These are phyloP conservation scores for Chrysogorgia sp. DNA, from an alignment of 92 coral and sea anemone species.

Conservation along the genomic window DNA sequence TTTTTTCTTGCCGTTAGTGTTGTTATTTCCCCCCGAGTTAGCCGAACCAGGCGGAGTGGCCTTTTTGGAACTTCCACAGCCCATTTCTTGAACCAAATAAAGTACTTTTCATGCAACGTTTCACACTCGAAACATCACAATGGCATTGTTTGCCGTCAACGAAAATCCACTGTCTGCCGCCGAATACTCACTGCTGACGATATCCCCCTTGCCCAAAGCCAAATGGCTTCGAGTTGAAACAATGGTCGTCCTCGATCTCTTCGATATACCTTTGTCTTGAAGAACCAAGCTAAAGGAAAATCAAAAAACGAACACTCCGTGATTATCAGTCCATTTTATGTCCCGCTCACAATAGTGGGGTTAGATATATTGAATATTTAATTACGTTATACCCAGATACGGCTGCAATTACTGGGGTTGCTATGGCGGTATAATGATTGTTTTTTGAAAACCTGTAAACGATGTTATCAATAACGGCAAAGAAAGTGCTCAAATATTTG, in stretches of 20 bases:
- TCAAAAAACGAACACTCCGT: background rate
- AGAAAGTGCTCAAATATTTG: slow-evolving; percentile 15
- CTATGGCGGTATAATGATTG: slow-evolving; percentile 3
- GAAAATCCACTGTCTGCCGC: background rate
- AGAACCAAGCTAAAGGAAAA: background rate
- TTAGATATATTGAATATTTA: slow-evolving; percentile 40
- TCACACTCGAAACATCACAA: background rate
- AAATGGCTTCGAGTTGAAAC: background rate
- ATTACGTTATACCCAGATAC: slow-evolving; percentile 24
- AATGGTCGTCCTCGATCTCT: background rate
- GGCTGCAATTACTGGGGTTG: slow-evolving; percentile 35
- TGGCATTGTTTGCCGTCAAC: slow-evolving; percentile 11
- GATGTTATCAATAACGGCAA: background rate
- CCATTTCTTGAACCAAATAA: slow-evolving; percentile 57
- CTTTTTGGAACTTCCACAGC: slow-evolving; percentile 84
- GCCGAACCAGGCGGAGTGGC: slow-evolving; percentile 53
- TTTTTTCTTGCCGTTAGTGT: slow-evolving; percentile 62
- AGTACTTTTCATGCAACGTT: background rate
- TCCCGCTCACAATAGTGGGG: slow-evolving; percentile 2
- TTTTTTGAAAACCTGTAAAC: slow-evolving; percentile 24
- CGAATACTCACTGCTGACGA: background rate
- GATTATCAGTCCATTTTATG: background rate
- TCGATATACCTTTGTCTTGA: background rate
- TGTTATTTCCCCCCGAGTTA: slow-evolving; percentile 41
- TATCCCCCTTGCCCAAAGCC: background rate